Evolutionary conservation across 1,140 invertebrate genomes (phyloP).

Genomic region (Philotrypesis tridentata): DNA sequence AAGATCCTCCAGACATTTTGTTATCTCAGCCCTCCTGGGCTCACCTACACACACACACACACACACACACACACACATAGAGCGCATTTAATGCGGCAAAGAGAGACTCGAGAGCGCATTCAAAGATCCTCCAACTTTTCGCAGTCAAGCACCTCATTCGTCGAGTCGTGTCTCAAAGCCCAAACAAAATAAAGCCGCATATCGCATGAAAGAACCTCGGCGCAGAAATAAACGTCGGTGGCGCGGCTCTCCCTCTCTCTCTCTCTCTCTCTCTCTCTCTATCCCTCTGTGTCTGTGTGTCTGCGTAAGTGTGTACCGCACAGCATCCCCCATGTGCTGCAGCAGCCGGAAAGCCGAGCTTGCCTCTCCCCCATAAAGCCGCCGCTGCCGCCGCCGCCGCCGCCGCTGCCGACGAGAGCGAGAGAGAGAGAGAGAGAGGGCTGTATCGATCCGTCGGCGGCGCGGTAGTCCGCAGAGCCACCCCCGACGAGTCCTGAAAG

Average conservation of each 20-base stretch:
- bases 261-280: too few relatives aligned
- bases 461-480: neutral
- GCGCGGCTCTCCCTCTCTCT: too few relatives aligned
- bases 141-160: neutral
- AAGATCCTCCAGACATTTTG: too few relatives aligned
- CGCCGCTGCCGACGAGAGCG: neutral
- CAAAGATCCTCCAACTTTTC: too few relatives aligned
- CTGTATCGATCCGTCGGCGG: conserved; percentile 32
- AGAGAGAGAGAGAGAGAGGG: conserved; percentile 13
- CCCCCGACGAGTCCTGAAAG: conserved; percentile 24
- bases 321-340: neutral
- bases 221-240: neutral
- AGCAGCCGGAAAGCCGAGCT: neutral
- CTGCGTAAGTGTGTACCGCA: too few relatives aligned
- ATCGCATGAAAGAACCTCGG: neutral
- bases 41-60: too few relatives aligned
- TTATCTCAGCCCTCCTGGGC: too few relatives aligned
- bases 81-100: too few relatives aligned
- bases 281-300: too few relatives aligned
- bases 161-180: neutral
- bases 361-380: conserved; percentile 21
- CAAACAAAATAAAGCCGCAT: neutral
- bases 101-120: too few relatives aligned
- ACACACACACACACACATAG: too few relatives aligned
- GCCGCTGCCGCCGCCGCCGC: neutral